Evolutionary conservation across 2,888 invertebrate genomes (phyloP), one percentile per base, ranked within the genome.

Genomic region (Drosophila quinaria): DNA sequence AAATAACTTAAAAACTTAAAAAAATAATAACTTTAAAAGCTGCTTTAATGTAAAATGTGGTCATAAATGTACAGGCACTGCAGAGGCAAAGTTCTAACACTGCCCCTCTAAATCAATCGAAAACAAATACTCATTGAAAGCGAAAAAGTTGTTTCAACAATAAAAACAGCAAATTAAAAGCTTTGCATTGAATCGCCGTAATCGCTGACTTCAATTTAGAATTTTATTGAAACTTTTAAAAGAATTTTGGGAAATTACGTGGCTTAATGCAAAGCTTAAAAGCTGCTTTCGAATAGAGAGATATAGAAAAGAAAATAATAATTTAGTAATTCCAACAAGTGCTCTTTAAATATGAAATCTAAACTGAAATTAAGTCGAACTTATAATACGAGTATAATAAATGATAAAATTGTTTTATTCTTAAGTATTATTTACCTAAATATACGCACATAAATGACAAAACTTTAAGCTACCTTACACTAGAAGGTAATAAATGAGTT

Each of bases 1-100:
- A 72, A 67, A 73, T 65, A 54, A 65, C 29, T 55, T 59, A 71
- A 58, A 54, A 55, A 67, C 52, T 39, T 59, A 70, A 54, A 58
- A 58, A 55, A 46, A 37, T 29, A 59, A 72, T 65, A 83, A 78
- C 54, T 79, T 70, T 67, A 70, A 81, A 68, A 68, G 66, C 79
- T 89, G 87, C 87, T 87, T 89, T 87, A 90, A 84, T 81, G 80
- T 80, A 86, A 85, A 78, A 84, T 81, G 89, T 90, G 87, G 87
- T 87, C 87, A 90, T 90, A 89, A 74, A 76, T 44, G 58, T 64
- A 70, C 44, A 78, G 44, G 80, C 52, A 80, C 70, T 68, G 70
- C 50, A 60, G 60, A 69, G 76, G 80, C 73, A 76, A 64, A 66
- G 63, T 55, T 73, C 41, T 19, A 72, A 60, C 78, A 89, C 87